Evolutionary conservation across 2,797 vertebrate species (phyloP).

Genomic region (Rousettus madagascariensis): DNA sequence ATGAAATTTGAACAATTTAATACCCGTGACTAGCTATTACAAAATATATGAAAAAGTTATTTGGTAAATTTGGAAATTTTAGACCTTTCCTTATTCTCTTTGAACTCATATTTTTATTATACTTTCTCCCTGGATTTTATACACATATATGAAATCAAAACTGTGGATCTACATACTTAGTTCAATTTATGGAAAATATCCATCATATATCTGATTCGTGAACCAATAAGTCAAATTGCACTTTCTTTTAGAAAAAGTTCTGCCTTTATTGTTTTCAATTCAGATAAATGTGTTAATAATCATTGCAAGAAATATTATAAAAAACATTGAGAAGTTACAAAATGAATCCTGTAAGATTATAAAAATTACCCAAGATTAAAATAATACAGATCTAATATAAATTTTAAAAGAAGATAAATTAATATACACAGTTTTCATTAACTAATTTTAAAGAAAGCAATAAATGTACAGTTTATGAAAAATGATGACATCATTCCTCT

Average conservation of each 20-base stretch:
- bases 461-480: not conserved
- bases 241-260: not conserved
- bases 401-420: not conserved
- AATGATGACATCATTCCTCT: not conserved
- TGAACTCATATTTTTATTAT: not conserved
- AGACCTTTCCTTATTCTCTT: not conserved
- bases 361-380: constrained; percentile 28
- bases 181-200: not conserved
- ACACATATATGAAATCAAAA: constrained; percentile 7
- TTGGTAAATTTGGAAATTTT: constrained; percentile 30
- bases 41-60: not conserved
- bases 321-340: not conserved
- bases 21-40: not conserved
- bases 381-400: constrained; percentile 9
- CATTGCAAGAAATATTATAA: not conserved
- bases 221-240: not conserved
- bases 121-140: not conserved
- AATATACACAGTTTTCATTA: not conserved
- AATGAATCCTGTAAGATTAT: not conserved
- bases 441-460: constrained; percentile 6
- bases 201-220: not conserved
- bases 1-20: not conserved
- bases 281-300: not conserved
- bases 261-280: not conserved
- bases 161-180: not conserved